These are phyloP conservation scores for Synanceia verrucosa DNA, from an alignment of 2,797 vertebrate species.

Conservation along the genomic window DNA sequence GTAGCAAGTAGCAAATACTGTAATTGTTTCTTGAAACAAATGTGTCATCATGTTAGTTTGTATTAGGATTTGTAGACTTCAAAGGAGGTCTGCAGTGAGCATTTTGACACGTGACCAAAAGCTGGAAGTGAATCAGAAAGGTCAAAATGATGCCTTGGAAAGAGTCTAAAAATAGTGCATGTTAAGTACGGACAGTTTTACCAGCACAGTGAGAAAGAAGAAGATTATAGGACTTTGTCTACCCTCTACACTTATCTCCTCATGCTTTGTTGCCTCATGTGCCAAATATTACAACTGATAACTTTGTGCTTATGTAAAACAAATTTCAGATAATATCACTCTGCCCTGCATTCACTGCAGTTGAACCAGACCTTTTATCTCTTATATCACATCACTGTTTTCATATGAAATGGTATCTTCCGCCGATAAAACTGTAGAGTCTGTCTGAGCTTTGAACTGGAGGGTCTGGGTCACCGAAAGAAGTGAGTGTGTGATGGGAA, in stretches of 20 bases:
- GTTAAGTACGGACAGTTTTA: neutral
- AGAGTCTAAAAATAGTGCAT: neutral
- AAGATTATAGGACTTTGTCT: neutral
- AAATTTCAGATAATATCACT: neutral
- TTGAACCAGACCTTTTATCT: neutral
- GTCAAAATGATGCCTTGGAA: neutral
- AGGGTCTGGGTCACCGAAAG: conserved; percentile 14
- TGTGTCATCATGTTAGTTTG: neutral
- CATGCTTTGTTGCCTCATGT: conserved; percentile 8
- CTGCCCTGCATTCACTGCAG: neutral
- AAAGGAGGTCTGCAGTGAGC: neutral
- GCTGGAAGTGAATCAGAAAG: neutral
- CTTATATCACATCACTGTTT: neutral
- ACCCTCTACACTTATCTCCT: conserved; percentile 2
- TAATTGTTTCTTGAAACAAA: neutral
- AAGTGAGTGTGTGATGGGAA: conserved; percentile 26
- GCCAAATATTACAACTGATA: conserved; percentile 40
- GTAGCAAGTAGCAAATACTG: neutral
- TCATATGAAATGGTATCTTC: neutral
- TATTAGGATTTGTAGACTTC: neutral
- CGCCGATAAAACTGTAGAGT: neutral
- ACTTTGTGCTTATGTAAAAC: conserved; percentile 20
- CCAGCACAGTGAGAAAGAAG: neutral
- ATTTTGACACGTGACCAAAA: neutral
- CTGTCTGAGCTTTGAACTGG: conserved; percentile 19